These are phyloP conservation scores for Heterocephalus glaber DNA, from an alignment of 2,113 vertebrate genomes.

Conservation along the genomic window DNA sequence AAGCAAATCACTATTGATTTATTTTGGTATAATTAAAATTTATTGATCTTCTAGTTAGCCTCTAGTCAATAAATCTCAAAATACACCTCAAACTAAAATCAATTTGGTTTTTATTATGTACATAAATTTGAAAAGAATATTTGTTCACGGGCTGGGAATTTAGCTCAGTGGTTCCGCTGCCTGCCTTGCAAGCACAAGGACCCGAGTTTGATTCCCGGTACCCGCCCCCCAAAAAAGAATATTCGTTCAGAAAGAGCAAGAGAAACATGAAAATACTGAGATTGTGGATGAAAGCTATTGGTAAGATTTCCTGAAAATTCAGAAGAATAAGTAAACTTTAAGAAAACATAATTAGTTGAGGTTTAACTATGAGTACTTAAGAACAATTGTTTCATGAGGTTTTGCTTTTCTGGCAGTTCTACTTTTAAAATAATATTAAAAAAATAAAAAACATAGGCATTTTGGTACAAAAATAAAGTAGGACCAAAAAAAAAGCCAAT, in stretches of 20 bases:
- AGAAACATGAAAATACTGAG: constrained; percentile 43
- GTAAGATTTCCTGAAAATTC: constrained; percentile 26
- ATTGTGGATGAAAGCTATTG: constrained; percentile 11
- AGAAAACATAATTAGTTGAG: constrained; percentile 21
- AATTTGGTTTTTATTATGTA: constrained; percentile 68
- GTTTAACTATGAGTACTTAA: constrained; percentile 5
- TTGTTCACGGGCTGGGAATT: too few relatives aligned
- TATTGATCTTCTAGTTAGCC: constrained; percentile 63
- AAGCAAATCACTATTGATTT: constrained; percentile 54
- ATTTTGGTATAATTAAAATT: constrained; percentile 73
- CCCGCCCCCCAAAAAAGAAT: too few relatives aligned
- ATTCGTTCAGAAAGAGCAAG: constrained; percentile 57
- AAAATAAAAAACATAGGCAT: not conserved
- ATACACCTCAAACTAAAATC: constrained; percentile 68
- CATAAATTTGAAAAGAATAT: constrained; percentile 64
- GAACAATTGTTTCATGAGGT: constrained; percentile 1
- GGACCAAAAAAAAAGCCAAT: not conserved
- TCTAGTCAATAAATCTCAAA: constrained; percentile 68
- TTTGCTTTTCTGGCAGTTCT: not conserved
- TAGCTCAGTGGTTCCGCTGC: too few relatives aligned
- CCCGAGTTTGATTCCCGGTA: too few relatives aligned
- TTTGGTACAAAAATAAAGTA: not conserved
- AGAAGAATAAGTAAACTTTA: not conserved
- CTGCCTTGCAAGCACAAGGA: too few relatives aligned
- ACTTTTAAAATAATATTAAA: not conserved